Evolutionary conservation across 2,797 vertebrate genomes (phyloP).

Genomic region (Austrolebias charrua): DNA sequence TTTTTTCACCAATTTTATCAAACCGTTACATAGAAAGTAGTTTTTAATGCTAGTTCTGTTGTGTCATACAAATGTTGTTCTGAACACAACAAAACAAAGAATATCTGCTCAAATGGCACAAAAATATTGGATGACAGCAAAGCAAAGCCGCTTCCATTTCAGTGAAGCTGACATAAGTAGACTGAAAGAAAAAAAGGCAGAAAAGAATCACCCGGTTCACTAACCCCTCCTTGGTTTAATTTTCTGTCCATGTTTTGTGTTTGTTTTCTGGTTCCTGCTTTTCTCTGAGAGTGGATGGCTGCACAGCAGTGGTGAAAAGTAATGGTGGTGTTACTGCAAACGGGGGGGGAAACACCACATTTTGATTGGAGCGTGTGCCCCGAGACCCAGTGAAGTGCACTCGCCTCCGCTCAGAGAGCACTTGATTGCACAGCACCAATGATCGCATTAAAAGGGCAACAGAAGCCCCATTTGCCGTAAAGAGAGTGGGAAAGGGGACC

Average conservation of each 20-base stretch:
- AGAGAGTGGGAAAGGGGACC: slow-evolving; percentile 59
- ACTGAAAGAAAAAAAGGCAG: slow-evolving; percentile 49
- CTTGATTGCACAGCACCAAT: slow-evolving; percentile 81
- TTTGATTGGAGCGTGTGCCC: slow-evolving; percentile 78
- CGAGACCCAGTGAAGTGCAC: slow-evolving; percentile 78
- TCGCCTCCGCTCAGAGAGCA: slow-evolving; percentile 76
- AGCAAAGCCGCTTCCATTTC: slow-evolving; percentile 32
- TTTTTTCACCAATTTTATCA: neutral
- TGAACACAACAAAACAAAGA: neutral
- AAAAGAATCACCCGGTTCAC: slow-evolving; percentile 54
- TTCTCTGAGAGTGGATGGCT: slow-evolving; percentile 57
- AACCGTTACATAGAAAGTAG: neutral
- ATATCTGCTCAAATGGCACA: slow-evolving; percentile 15
- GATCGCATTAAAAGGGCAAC: slow-evolving; percentile 80
- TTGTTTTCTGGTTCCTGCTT: slow-evolving; percentile 59
- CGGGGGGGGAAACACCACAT: slow-evolving; percentile 62
- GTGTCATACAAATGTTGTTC: slow-evolving; percentile 3
- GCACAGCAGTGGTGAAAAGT: slow-evolving; percentile 61
- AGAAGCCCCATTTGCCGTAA: slow-evolving; percentile 73
- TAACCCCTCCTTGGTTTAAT: slow-evolving; percentile 63
- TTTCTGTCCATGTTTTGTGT: slow-evolving; percentile 54
- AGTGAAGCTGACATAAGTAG: slow-evolving; percentile 53
- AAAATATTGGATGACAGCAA: slow-evolving; percentile 33
- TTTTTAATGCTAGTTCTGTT: neutral
- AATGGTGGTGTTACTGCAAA: slow-evolving; percentile 72